Evolutionary conservation across 2,113 vertebrate genomes (phyloP).

Genomic region (Thalassoma bifasciatum): DNA sequence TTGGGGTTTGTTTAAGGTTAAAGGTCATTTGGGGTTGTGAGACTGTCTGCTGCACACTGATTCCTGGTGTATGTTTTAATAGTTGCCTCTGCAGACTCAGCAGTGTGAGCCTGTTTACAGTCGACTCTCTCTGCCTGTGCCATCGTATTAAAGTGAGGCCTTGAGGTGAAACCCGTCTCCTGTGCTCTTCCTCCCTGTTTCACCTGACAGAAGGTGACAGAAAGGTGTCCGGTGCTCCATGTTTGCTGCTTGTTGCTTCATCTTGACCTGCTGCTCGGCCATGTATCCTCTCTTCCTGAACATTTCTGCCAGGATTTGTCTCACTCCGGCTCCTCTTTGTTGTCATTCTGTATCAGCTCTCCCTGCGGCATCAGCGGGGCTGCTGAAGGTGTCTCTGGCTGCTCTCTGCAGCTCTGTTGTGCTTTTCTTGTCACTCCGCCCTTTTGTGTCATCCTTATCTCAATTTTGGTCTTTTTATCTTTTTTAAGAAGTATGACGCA

Average conservation of each 20-base stretch:
- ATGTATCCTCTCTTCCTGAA: slow-evolving; percentile 46
- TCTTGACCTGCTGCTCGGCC: slow-evolving; percentile 45
- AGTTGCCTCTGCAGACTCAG: neutral
- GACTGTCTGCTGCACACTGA: neutral
- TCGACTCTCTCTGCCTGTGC: slow-evolving; percentile 22
- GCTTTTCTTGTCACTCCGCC: slow-evolving; percentile 68
- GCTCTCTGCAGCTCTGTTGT: slow-evolving; percentile 75
- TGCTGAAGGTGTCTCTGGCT: slow-evolving; percentile 76
- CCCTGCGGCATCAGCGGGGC: slow-evolving; percentile 77
- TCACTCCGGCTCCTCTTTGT: slow-evolving; percentile 56
- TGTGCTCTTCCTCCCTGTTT: slow-evolving; percentile 13
- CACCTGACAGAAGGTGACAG: slow-evolving; percentile 52
- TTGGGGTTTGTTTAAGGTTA: too few species aligned
- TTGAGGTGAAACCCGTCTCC: slow-evolving; percentile 50
- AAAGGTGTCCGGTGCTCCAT: slow-evolving; percentile 43
- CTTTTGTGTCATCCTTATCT: slow-evolving; percentile 29
- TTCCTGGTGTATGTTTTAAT: neutral
- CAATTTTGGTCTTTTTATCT: slow-evolving; percentile 13
- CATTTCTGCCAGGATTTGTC: slow-evolving; percentile 48
- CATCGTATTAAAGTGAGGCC: slow-evolving; percentile 45
- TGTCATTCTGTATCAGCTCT: slow-evolving; percentile 78
- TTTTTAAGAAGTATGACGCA: neutral
- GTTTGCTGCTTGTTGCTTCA: slow-evolving; percentile 46
- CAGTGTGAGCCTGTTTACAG: neutral
- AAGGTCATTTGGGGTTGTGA: neutral